Percentiles rank a stretch among this genome's conserved stretches.
Evolutionary conservation across 2,113 vertebrate species (phyloP).

Genomic region (Chascanopsetta lugubris): DNA sequence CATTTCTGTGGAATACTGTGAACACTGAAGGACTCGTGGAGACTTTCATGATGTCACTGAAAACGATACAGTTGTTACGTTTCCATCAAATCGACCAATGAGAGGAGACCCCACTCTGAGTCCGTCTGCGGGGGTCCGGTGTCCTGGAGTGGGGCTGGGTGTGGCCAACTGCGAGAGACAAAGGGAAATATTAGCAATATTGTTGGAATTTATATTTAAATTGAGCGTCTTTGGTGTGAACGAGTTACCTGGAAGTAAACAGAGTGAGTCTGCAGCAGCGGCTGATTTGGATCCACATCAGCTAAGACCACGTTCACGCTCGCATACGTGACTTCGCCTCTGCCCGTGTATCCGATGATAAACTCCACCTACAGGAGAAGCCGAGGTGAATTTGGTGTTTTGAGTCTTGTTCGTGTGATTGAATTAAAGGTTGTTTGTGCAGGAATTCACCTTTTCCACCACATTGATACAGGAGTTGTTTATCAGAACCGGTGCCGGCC

Average conservation of each 20-base stretch:
- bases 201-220: not conserved
- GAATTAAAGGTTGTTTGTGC: not conserved
- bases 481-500: conserved; percentile 59
- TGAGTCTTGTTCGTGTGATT: not conserved
- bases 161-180: conserved; percentile 57
- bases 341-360: conserved; percentile 67
- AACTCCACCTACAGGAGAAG: conserved; percentile 75
- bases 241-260: conserved; percentile 72
- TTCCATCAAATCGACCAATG: conserved; percentile 61
- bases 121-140: conserved; percentile 49
- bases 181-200: not conserved
- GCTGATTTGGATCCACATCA: conserved; percentile 29
- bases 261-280: conserved; percentile 69
- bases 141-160: conserved; percentile 19
- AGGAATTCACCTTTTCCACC: conserved; percentile 64
- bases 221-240: not conserved
- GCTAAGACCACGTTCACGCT: conserved; percentile 46
- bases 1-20: too few species aligned
- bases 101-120: conserved; percentile 63
- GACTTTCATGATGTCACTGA: not conserved
- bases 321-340: conserved; percentile 65
- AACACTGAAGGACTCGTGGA: not conserved
- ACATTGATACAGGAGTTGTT: conserved; percentile 74
- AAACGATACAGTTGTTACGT: conserved; percentile 75
- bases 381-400: too few species aligned